Evolutionary conservation across 1,140 invertebrate genomes (phyloP), one percentile per base, ranked within the genome.

Genomic region (Euglossa dilemma): DNA sequence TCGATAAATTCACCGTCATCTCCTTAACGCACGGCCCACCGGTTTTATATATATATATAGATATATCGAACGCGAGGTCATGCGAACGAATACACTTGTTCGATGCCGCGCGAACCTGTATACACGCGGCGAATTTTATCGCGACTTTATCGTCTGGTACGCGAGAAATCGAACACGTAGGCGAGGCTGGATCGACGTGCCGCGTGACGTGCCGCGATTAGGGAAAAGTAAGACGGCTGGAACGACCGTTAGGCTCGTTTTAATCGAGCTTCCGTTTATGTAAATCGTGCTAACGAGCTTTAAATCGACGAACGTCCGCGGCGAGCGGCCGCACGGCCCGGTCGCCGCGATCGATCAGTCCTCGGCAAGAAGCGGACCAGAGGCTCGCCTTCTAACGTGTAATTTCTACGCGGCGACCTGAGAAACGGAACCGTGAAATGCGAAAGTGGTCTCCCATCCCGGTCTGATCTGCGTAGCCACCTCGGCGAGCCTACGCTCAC

Each of bases 111-210:
- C 28, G 47, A 28, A 47, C 77, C 64, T 59, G 23, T 45, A 2
- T 63, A 16, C n/a, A n/a, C 9, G 52, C 36, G 47, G 36, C 45
- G 47, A 57, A 45, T 72, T 47, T 82, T 72, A 86, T 84, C 77
- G 76, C 69, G 83, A 67, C 64, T 69, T 85, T 90, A 90, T 87
- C 77, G 80, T 80, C 36, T 63, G 57, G 66, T 52, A 72, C 82
- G 71, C 85, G 80, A 77, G 80, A 83, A 83, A 70, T 83, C 47
- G 66, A 36, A 70, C 66, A 28, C 45, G 45, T 28, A 82, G 54
- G 69, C 25, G 71, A 61, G 76, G 16, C 43, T 12, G 50, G 63
- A 76, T 54, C 73, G 61, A 43, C 54, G 36, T 36, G 36, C 36
- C 36, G 36, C 12, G 5, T n/a, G 66, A 67, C 28, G 63, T 63